A percentile compares a stretch with the other conserved stretches of the same genome.
Evolutionary conservation across 2,113 vertebrate species (phyloP).

Genomic region (Opisthocomus hoazin): DNA sequence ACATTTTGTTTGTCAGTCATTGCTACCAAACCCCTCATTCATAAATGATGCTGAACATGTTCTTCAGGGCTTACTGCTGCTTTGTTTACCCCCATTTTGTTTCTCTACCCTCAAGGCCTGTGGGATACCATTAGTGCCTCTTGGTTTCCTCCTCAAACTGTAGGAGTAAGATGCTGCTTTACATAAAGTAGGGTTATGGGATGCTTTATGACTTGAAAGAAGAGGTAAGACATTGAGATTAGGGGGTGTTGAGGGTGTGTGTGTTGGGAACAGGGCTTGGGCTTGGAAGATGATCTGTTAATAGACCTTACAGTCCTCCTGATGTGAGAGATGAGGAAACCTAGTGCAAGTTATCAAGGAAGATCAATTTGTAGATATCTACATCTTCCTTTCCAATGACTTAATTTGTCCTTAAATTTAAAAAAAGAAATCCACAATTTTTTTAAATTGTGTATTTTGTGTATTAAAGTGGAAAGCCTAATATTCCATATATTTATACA

Average conservation of each 20-base stretch:
- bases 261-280: not conserved
- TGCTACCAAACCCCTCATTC: not conserved
- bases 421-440: not conserved
- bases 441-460: not conserved
- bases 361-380: not conserved
- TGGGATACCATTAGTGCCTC: not conserved
- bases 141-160: not conserved
- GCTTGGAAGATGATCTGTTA: not conserved
- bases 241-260: fast-evolving
- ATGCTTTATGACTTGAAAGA: not conserved
- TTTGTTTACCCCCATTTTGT: not conserved
- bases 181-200: not conserved
- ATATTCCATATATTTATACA: not conserved
- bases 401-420: not conserved
- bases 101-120: not conserved
- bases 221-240: not conserved
- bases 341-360: not conserved
- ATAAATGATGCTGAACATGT: not conserved
- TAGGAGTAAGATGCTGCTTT: not conserved
- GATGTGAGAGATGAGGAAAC: not conserved
- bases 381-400: not conserved
- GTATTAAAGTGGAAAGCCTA: not conserved
- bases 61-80: not conserved
- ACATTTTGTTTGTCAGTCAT: not conserved
- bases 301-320: not conserved